Evolutionary conservation across 1,140 invertebrate genomes (phyloP).

Genomic region (Gryon sp.): DNA sequence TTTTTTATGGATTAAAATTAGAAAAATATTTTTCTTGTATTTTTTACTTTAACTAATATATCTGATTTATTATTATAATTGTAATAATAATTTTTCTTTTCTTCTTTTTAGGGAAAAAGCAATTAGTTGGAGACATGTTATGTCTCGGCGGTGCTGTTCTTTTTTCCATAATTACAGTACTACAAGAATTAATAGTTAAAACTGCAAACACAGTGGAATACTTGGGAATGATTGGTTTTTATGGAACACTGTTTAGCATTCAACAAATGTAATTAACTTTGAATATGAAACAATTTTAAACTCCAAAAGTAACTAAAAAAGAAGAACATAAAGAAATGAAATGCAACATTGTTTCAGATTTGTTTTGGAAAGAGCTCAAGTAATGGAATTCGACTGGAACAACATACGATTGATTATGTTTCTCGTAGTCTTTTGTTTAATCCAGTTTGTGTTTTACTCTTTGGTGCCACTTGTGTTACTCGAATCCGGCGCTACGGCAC

Average conservation of each 20-base stretch:
- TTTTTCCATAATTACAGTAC: constrained; percentile 90
- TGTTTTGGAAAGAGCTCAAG: constrained; percentile 78
- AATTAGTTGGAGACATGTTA: constrained; percentile 90
- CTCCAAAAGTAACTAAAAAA: too few species aligned
- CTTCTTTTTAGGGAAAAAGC: constrained; percentile 84
- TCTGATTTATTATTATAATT: too few species aligned
- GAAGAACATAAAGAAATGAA: too few species aligned
- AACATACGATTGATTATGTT: constrained; percentile 81
- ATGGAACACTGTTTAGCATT: constrained; percentile 88
- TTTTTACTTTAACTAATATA: too few species aligned
- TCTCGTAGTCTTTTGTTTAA: constrained; percentile 82
- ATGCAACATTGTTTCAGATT: constrained; percentile 46
- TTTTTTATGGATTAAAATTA: too few species aligned
- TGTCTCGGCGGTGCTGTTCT: constrained; percentile 89
- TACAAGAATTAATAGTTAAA: constrained; percentile 91
- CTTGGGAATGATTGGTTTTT: constrained; percentile 91
- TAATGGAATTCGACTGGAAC: constrained; percentile 80
- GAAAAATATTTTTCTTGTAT: too few species aligned
- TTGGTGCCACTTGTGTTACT: constrained; percentile 87
- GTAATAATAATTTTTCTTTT: constrained; percentile 4
- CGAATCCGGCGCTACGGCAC: constrained; percentile 88
- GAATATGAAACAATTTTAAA: not conserved
- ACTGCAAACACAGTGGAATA: constrained; percentile 90
- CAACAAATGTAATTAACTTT: constrained; percentile 86
- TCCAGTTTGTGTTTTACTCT: constrained; percentile 89